Evolutionary conservation across 1,140 invertebrate genomes (phyloP).

Genomic region (Patella vulgata): DNA sequence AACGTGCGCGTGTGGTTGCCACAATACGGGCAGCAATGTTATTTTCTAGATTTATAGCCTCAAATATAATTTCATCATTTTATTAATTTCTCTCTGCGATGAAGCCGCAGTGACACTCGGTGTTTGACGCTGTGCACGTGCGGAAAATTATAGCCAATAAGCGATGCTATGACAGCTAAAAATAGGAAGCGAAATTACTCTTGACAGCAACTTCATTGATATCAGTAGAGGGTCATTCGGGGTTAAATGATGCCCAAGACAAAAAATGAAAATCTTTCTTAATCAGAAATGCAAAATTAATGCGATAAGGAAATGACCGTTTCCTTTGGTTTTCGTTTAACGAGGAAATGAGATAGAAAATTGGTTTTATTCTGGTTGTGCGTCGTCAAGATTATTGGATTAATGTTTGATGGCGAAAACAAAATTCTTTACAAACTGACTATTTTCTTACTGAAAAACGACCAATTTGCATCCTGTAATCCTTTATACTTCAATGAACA

Average conservation of each 20-base stretch:
- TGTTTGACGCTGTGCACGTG: slow-evolving; percentile 4
- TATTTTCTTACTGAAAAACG: no score
- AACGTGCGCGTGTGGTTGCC: background rate
- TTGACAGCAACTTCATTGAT: slow-evolving; percentile 1
- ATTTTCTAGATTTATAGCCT: slow-evolving; percentile 1
- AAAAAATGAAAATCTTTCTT: slow-evolving; percentile 3
- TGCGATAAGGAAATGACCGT: no score
- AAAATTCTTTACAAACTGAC: no score
- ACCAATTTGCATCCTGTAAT: no score
- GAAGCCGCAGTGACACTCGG: background rate
- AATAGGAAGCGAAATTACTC: slow-evolving; percentile 5
- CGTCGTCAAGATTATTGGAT: no score
- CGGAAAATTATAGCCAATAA: slow-evolving; percentile 8
- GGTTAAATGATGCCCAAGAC: background rate
- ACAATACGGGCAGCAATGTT: background rate
- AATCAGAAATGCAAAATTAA: no score
- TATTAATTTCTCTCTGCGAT: slow-evolving; percentile 9
- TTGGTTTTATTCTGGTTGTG: no score
- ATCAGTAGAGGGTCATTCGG: background rate
- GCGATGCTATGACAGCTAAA: background rate
- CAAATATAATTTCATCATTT: slow-evolving; percentile 1
- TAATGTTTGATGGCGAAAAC: no score
- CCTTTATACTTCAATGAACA: no score
- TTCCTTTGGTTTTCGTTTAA: no score
- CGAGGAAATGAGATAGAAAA: no score